Evolutionary conservation across 2,888 invertebrate genomes (phyloP).

Genomic region (Volucella bombylans): DNA sequence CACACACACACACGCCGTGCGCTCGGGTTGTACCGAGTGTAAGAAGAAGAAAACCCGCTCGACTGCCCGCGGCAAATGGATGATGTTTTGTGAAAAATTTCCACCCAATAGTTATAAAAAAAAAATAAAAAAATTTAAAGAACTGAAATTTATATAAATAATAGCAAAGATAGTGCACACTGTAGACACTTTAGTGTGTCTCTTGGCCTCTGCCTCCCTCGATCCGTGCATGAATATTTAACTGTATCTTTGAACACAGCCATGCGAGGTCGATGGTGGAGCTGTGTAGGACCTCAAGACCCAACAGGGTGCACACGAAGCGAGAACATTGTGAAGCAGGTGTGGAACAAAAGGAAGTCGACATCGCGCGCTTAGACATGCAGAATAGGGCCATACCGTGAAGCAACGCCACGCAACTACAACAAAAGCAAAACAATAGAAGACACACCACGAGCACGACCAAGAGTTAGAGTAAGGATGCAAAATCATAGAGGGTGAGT

Average conservation of each 20-base stretch:
- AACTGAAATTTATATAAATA: slow-evolving; percentile 61
- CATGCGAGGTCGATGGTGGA: slow-evolving; percentile 10
- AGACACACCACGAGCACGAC: slow-evolving; percentile 47
- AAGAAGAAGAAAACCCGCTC: slow-evolving; percentile 43
- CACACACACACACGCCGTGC: slow-evolving; percentile 18
- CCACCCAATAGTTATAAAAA: slow-evolving; percentile 53
- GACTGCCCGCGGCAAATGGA: slow-evolving; percentile 61
- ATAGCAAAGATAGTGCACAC: slow-evolving; percentile 44
- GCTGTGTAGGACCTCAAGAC: slow-evolving; percentile 7
- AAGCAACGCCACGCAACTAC: slow-evolving; percentile 64
- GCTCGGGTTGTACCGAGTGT: neutral
- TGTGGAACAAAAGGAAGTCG: slow-evolving; percentile 73
- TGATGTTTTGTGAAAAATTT: slow-evolving; percentile 72
- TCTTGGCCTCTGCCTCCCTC: slow-evolving; percentile 42
- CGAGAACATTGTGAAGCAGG: slow-evolving; percentile 57
- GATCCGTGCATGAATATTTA: slow-evolving; percentile 68
- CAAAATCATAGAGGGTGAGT: neutral
- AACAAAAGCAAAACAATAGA: slow-evolving; percentile 27
- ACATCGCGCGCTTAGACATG: slow-evolving; percentile 74
- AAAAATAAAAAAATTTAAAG: slow-evolving; percentile 18
- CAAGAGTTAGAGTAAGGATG: slow-evolving; percentile 47
- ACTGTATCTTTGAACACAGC: slow-evolving; percentile 67
- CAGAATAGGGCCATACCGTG: slow-evolving; percentile 63
- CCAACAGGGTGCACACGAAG: slow-evolving; percentile 1
- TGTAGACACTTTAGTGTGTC: slow-evolving; percentile 30